Evolutionary conservation across 2,113 vertebrate genomes (phyloP).

Genomic region (rabbit (Oryctolagus cuniculus)): DNA sequence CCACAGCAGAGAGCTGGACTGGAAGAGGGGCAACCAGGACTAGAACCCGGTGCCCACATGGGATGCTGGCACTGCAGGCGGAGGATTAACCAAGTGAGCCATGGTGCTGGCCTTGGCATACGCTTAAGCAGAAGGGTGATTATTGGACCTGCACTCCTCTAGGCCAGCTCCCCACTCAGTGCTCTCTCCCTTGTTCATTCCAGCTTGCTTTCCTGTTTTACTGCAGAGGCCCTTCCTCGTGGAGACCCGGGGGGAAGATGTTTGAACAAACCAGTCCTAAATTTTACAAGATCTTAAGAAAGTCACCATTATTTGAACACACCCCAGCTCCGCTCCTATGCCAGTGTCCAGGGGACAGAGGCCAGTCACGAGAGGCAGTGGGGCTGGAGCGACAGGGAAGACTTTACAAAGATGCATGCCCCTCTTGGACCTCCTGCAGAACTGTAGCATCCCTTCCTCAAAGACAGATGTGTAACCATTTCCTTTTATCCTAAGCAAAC

Average conservation of each 20-base stretch:
- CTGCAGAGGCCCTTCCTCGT: background rate
- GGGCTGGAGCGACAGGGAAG: background rate
- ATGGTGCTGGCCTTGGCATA: too few species aligned
- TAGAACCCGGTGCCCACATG: too few species aligned
- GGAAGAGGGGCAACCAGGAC: too few species aligned
- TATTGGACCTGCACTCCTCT: background rate
- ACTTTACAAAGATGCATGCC: background rate
- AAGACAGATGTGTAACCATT: background rate
- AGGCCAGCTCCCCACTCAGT: background rate
- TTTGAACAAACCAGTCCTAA: background rate
- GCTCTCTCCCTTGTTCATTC: background rate
- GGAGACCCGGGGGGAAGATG: background rate
- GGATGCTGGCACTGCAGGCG: too few species aligned
- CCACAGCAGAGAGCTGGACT: too few species aligned
- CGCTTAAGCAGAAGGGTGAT: too few species aligned
- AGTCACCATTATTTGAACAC: background rate
- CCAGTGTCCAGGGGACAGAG: background rate
- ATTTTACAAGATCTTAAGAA: background rate
- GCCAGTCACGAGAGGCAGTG: background rate
- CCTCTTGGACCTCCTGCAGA: background rate
- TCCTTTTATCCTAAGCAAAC: background rate
- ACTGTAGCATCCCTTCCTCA: background rate
- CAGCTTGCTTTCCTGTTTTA: background rate
- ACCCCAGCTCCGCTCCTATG: background rate
- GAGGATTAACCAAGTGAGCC: too few species aligned